Conservation (phyloP, 1,140 invertebrate genomes). For the Dendrolimus kikuchii region DNA sequence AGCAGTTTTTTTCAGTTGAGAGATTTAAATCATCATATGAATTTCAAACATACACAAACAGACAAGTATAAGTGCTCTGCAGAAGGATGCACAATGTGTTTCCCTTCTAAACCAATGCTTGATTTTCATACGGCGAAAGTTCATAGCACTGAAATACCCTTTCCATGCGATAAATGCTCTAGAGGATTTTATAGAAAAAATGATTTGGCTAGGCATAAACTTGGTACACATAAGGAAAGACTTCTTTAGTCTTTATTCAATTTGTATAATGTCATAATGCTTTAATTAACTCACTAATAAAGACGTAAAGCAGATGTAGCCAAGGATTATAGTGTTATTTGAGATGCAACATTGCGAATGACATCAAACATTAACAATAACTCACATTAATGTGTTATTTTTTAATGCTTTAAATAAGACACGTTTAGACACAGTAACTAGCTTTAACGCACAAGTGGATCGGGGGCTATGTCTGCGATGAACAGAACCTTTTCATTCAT, state of each 20-base stretch:
- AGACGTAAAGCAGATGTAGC: no score
- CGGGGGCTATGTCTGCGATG: no score
- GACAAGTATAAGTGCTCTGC: constrained; percentile 45
- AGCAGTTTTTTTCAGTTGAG: constrained; percentile 49
- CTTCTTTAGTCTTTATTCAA: constrained; percentile 9
- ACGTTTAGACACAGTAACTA: no score
- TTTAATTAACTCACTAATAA: no score
- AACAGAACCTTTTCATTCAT: no score
- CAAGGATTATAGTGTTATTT: no score
- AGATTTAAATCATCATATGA: constrained; percentile 36
- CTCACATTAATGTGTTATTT: no score
- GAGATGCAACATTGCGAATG: no score
- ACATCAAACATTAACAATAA: no score
- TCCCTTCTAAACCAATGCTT: constrained; percentile 43
- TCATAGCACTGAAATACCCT: constrained; percentile 33
- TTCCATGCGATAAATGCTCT: constrained; percentile 43
- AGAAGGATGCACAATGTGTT: constrained; percentile 36
- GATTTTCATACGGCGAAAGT: constrained; percentile 40
- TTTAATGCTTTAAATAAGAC: no score
- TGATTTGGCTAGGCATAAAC: constrained; percentile 47
- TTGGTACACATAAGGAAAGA: constrained; percentile 42
- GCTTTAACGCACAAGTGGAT: no score
- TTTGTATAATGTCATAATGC: neutral
- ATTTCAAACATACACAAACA: constrained; percentile 44
- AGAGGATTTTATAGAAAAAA: constrained; percentile 52